Base-by-base conservation (phyloP, 2,888 invertebrate species). In the Leptinotarsa peninsularis region DNA sequence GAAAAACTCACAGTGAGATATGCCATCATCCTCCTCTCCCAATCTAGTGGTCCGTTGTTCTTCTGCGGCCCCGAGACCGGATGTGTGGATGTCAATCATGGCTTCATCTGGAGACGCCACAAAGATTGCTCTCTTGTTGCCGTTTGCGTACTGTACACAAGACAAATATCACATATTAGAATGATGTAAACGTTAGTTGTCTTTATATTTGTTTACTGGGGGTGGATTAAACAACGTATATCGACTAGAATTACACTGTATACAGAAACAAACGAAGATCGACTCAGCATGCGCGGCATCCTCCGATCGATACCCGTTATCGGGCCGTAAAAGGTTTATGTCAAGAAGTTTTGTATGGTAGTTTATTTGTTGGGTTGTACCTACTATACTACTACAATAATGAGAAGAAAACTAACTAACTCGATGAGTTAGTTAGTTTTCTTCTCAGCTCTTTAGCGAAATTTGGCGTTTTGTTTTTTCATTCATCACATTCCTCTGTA, bases 81-180 rank as follows among this genome's bases (percentile, higher is more conserved):
- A 89, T 78, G 92, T 91, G 69, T 91, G 91, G 80, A 93, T 92
- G 86, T 92, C 92, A 82, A 92, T 91, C 92, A 93, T 93, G 85
- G 92, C 92, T 87, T 92, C 92, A 86, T 92, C 92, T 27, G 81
- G 69, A 74, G 89, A 91, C 66, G 89, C 89, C 82, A 89, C 89
- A 74, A 88, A 85, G 54, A 88, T 86, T 73, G 86, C 72, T 56
- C 43, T 72, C 56, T 74, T 74, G 76, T 78, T 75, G 54, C 72
- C 73, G 74, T 78, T 76, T 21, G 58, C 54, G 74, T 68, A 76
- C 77, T 77, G 67, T 49, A 71, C 49, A 50, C 17, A 66, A 58
- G 21, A 56, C 13, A 60, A 66, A 60, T n/a, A 49, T 73, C 58
- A 68, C 60, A 60, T 73, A 66, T 63, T 63, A 33, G 63, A 63